A percentile compares a stretch with the other conserved stretches of the same genome.
Evolutionary conservation across 1,140 invertebrate genomes (phyloP).

Genomic region (Agrypnia vestita): DNA sequence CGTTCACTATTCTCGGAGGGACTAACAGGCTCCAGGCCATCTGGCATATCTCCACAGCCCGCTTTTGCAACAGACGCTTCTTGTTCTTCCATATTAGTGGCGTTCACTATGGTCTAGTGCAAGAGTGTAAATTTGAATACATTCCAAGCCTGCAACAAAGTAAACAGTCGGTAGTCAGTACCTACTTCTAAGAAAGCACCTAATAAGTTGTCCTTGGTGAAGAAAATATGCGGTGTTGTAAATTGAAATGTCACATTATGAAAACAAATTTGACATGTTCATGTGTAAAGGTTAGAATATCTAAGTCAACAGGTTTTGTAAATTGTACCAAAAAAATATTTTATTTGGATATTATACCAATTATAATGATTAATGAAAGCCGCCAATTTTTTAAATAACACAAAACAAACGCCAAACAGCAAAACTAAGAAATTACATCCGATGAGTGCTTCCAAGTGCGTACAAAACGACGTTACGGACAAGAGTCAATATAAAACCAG

Average conservation of each 20-base stretch:
- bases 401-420: slow-evolving; percentile 48
- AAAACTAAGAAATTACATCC: slow-evolving; percentile 45
- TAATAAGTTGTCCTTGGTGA: neutral
- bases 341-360: neutral
- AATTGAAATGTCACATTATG: slow-evolving; percentile 22
- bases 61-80: slow-evolving; percentile 32
- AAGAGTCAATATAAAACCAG: slow-evolving; percentile 38
- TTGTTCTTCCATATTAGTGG: slow-evolving; percentile 52
- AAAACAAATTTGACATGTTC: slow-evolving; percentile 15
- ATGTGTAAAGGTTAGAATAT: slow-evolving; percentile 26
- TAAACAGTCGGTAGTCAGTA: slow-evolving; percentile 1
- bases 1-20: slow-evolving; percentile 19
- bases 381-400: slow-evolving; percentile 51
- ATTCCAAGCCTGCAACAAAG: slow-evolving; percentile 47
- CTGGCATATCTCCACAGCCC: slow-evolving; percentile 32
- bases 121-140: slow-evolving; percentile 38
- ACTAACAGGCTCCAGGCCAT: slow-evolving; percentile 40
- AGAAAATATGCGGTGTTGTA: neutral
- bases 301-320: neutral
- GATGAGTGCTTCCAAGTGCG: slow-evolving; percentile 46
- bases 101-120: slow-evolving; percentile 39
- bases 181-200: neutral
- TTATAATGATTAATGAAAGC: slow-evolving; percentile 7
- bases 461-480: slow-evolving; percentile 49
- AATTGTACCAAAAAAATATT: neutral